Percentiles rank a stretch among this genome's conserved stretches.
Evolutionary conservation across 1,140 invertebrate species (phyloP).

Genomic region (Nixonia krombeini): DNA sequence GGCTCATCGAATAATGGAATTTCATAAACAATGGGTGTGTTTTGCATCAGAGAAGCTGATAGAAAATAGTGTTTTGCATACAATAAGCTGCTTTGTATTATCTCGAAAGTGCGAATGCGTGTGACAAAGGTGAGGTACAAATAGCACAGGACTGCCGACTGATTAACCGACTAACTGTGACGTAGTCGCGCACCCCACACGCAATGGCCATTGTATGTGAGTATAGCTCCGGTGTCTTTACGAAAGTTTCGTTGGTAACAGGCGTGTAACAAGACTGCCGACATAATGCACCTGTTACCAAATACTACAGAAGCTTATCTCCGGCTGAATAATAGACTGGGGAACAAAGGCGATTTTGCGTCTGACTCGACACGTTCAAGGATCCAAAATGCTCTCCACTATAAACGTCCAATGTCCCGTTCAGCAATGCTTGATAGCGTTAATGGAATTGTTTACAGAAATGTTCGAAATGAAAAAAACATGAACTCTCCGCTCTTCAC

Average conservation of each 20-base stretch:
- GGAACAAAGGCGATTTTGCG: no score
- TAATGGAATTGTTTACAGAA: no score
- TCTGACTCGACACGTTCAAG: no score
- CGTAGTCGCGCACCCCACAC: not conserved
- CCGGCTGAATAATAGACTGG: conserved; percentile 26
- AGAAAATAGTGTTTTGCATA: conserved; percentile 40
- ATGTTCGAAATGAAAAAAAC: no score
- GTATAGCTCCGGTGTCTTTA: conserved; percentile 8
- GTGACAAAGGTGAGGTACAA: conserved; percentile 4
- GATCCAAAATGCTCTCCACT: no score
- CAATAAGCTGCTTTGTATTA: conserved; percentile 41
- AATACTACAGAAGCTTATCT: conserved; percentile 30
- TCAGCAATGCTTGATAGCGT: no score
- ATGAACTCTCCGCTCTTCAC: no score
- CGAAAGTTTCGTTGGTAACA: conserved; percentile 16
- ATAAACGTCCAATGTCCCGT: no score
- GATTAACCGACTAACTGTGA: conserved; percentile 22
- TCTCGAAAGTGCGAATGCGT: conserved; percentile 29
- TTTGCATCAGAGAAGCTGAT: conserved; percentile 22
- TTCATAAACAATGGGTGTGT: conserved; percentile 26
- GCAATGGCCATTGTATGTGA: conserved; percentile 6
- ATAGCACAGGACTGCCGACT: conserved; percentile 21
- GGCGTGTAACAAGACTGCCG: conserved; percentile 7
- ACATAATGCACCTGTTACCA: conserved; percentile 25
- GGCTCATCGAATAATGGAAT: conserved; percentile 29